Conservation (phyloP, 2,888 invertebrate genomes). For the Cephus runcator region DNA sequence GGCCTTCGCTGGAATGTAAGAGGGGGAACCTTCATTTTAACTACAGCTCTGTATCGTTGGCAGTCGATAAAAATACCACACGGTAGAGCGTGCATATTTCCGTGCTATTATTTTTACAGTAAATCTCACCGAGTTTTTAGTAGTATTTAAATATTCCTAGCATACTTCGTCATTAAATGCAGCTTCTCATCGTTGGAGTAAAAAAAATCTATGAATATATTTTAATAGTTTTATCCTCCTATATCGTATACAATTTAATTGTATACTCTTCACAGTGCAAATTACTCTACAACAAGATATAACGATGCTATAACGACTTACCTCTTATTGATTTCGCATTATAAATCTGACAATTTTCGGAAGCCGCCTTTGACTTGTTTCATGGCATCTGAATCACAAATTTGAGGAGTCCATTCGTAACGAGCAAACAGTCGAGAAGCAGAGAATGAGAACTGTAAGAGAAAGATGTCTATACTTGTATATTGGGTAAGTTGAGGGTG, state of each 20-base stretch:
- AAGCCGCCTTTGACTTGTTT: background rate
- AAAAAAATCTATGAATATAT: background rate
- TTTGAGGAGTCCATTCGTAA: conserved; percentile 33
- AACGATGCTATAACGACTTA: background rate
- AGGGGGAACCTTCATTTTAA: background rate
- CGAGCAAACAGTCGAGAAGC: conserved; percentile 38
- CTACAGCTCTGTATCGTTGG: background rate
- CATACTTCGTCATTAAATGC: background rate
- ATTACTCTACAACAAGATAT: too few relatives aligned
- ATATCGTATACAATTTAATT: background rate
- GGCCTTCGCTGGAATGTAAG: background rate
- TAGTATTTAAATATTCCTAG: background rate
- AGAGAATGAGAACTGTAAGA: conserved; percentile 15
- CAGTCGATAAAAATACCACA: background rate
- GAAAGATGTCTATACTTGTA: background rate
- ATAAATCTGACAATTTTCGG: background rate
- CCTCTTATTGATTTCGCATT: background rate
- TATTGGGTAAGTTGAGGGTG: background rate
- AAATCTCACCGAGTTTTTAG: background rate
- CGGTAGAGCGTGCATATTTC: background rate
- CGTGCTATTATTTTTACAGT: background rate
- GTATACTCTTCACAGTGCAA: too few relatives aligned
- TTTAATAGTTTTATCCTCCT: background rate
- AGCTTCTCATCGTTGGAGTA: too few relatives aligned
- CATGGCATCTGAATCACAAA: conserved; percentile 39